Conservation (phyloP, 2,797 vertebrate species). For the Sardinella longiceps region DNA sequence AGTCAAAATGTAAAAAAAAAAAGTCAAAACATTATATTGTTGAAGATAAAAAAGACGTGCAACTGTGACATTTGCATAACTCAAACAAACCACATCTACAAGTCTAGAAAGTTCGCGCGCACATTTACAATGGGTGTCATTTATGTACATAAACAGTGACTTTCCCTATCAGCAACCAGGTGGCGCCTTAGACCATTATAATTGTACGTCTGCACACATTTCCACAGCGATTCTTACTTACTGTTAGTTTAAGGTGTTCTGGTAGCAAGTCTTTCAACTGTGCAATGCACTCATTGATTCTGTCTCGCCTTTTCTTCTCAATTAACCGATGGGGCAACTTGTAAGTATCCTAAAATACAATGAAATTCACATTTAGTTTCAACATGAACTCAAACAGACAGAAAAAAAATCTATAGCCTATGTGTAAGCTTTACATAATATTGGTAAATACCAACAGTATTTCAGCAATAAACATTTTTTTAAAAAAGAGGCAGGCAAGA, state of each 20-base stretch:
- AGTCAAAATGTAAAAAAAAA: not conserved
- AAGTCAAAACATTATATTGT: not conserved
- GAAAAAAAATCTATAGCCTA: not conserved
- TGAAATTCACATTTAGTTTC: not conserved
- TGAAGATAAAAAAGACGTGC: not conserved
- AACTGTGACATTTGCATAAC: not conserved
- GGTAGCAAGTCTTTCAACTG: conserved; percentile 96
- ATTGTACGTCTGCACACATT: conserved; percentile 23
- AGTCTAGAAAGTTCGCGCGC: conserved; percentile 4
- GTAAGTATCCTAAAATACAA: conserved; percentile 86
- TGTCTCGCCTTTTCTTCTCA: conserved; percentile 95
- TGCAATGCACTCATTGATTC: conserved; percentile 97
- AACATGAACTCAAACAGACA: not conserved
- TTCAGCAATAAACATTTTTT: not conserved
- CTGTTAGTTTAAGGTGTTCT: conserved; percentile 96
- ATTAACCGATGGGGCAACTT: conserved; percentile 95
- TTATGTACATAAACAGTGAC: conserved; percentile 16
- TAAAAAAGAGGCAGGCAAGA: not conserved
- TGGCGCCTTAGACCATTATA: conserved; percentile 51
- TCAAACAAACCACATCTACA: conserved; percentile 6
- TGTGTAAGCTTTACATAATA: not conserved
- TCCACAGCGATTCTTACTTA: conserved; percentile 69
- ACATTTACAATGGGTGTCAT: not conserved
- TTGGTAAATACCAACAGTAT: not conserved
- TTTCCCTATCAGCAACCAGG: conserved; percentile 48